Base-by-base conservation (phyloP, 2,113 vertebrate genomes). In the Cavia porcellus region DNA sequence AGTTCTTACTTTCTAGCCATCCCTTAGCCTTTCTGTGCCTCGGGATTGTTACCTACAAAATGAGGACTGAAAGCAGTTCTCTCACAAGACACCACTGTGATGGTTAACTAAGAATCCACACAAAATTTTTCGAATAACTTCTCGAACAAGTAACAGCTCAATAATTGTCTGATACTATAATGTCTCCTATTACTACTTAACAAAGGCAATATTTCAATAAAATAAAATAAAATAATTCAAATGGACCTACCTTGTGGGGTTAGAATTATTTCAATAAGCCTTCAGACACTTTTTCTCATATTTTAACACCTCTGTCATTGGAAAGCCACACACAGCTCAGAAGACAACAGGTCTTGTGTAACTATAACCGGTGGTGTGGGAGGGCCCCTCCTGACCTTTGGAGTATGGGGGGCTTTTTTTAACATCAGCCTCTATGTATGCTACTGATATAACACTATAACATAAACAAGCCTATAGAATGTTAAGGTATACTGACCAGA, bases 161-260 rank as follows among this genome's bases (percentile, higher is more conserved):
- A 5, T 35, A 42, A 86, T 25, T 83, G 11, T 72, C 62, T 90
- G 19, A 17, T 85, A 62, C 81, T 22, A 42, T 72, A 50, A 47
- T 22, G 38, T 52, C 24, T n/a, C 24, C 20, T 59, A 22, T 59
- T 59, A 59, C 57, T 59, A 59, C 19, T 90, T 86, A 66, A 90
- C 38, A 94, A 92, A 94, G 77, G 80, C 22, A 62, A 42, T 2
- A 94, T 68, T 61, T 42, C 47, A 83, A 87, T 70, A 50, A 72
- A 92, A 38, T 77, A 20, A 57, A 57, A 57, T 57, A 77, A 89
- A 62, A 82, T 14, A 66, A 74, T 47, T 22, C 57, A 59, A 59
- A 86, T 88, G 30, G 7, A 52, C 9, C 45, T 81, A 38, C 11
- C 30, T 52, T 66, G 30, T 13, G 59, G 17, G 2, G 80, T 80